phyloP scores from a whole-genome alignment of 2,113 vertebrate genomes.

The Laticauda colubrina region DNA sequence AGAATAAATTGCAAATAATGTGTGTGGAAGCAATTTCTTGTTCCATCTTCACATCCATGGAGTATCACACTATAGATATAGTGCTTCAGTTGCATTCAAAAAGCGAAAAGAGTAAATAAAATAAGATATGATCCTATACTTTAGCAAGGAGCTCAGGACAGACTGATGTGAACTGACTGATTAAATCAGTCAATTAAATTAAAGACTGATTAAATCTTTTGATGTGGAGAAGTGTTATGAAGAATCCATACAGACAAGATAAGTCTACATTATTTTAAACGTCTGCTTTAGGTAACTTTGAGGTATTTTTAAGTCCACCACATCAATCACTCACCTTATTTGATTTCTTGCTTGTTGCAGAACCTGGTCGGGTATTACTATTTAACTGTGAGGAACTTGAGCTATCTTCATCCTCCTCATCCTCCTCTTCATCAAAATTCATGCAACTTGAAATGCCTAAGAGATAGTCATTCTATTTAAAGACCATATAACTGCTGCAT shows the following conservation, averaged over 20 bases:
- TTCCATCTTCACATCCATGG: not conserved
- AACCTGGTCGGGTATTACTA: slow-evolving; percentile 92
- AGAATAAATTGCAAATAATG: not conserved
- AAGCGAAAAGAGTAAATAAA: not conserved
- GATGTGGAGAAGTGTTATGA: not conserved
- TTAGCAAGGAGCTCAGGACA: not conserved
- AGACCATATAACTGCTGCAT: not conserved
- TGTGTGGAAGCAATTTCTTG: not conserved
- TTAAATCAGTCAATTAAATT: no score
- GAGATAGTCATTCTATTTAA: not conserved
- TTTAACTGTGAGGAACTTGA: slow-evolving; percentile 96
- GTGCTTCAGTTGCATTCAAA: not conserved
- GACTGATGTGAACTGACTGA: no score
- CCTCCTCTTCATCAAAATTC: slow-evolving; percentile 97
- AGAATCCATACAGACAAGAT: not conserved
- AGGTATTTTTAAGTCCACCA: not conserved
- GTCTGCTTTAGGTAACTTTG: not conserved
- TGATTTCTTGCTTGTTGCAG: slow-evolving; percentile 94
- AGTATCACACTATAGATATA: not conserved
- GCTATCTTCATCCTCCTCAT: slow-evolving; percentile 94
- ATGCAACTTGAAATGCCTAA: slow-evolving; percentile 96
- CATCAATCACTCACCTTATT: slow-evolving; percentile 74
- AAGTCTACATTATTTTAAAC: not conserved
- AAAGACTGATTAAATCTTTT: not conserved
- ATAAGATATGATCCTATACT: not conserved